phyloP scores from a whole-genome alignment of 2,113 vertebrate genomes.

The Rhizomys pruinosus region DNA sequence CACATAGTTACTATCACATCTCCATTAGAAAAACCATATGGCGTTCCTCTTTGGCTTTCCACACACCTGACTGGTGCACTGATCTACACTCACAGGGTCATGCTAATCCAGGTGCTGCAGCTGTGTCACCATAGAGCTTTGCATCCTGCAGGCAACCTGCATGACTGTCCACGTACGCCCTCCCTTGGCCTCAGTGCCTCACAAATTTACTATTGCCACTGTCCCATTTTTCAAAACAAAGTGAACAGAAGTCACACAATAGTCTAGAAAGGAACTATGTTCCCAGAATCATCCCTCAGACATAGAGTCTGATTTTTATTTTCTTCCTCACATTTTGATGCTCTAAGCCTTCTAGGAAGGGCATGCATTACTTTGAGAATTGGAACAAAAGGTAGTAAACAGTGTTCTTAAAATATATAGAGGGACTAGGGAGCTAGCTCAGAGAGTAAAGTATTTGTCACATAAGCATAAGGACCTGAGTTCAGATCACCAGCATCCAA shows the following conservation, averaged over 20 bases:
- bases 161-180: too few species aligned
- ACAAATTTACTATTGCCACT: too few species aligned
- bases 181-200: neutral
- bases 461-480: neutral
- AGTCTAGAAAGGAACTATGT: neutral
- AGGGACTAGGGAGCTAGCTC: neutral
- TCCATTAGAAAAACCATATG: slow-evolving; percentile 56
- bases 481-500: neutral
- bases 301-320: neutral
- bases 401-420: neutral
- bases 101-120: slow-evolving; percentile 42
- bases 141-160: neutral
- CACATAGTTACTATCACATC: slow-evolving; percentile 66
- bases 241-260: neutral
- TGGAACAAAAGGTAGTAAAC: neutral
- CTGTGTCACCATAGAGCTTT: neutral
- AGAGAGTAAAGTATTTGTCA: neutral
- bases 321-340: neutral
- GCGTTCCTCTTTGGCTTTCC: slow-evolving; percentile 4
- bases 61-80: neutral
- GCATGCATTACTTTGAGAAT: neutral
- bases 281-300: neutral
- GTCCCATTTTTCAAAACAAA: neutral
- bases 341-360: neutral
- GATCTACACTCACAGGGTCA: neutral